Evolutionary conservation across 2,888 invertebrate species (phyloP).

Genomic region (Petrolisthes cinctipes): DNA sequence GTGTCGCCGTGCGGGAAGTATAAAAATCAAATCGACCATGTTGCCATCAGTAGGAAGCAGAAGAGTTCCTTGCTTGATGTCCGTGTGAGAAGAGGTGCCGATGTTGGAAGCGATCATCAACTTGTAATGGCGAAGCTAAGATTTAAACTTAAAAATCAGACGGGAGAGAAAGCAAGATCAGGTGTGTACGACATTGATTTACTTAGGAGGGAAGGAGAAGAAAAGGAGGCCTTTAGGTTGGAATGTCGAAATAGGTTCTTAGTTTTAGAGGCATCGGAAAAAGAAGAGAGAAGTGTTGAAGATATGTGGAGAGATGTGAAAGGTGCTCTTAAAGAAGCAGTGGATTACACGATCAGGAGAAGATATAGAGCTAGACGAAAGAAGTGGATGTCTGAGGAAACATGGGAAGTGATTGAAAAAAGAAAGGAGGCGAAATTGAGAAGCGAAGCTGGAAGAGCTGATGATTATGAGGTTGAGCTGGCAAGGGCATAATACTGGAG

Average conservation of each 20-base stretch:
- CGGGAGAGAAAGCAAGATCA: background rate
- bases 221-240: background rate
- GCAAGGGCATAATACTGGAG: background rate
- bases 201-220: slow-evolving; percentile 11
- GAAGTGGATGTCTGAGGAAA: slow-evolving; percentile 20
- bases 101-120: too few relatives aligned
- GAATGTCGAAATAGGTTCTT: slow-evolving; percentile 14
- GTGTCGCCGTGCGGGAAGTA: too few relatives aligned
- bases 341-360: slow-evolving; percentile 6
- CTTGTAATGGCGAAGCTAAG: slow-evolving; percentile 5
- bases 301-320: background rate
- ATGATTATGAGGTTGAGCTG: too few relatives aligned
- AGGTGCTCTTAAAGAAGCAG: background rate
- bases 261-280: slow-evolving; percentile 5
- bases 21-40: too few relatives aligned
- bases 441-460: too few relatives aligned
- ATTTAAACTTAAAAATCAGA: slow-evolving; percentile 12
- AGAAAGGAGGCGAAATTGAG: slow-evolving; percentile 7
- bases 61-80: too few relatives aligned
- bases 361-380: slow-evolving; percentile 9
- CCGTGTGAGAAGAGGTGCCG: too few relatives aligned
- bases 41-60: too few relatives aligned
- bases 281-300: background rate
- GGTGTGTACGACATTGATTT: slow-evolving; percentile 6
- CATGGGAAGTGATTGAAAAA: slow-evolving; percentile 15